Evolutionary conservation across 2,113 vertebrate genomes (phyloP).

Genomic region (Myanophis thanlyinensis): DNA sequence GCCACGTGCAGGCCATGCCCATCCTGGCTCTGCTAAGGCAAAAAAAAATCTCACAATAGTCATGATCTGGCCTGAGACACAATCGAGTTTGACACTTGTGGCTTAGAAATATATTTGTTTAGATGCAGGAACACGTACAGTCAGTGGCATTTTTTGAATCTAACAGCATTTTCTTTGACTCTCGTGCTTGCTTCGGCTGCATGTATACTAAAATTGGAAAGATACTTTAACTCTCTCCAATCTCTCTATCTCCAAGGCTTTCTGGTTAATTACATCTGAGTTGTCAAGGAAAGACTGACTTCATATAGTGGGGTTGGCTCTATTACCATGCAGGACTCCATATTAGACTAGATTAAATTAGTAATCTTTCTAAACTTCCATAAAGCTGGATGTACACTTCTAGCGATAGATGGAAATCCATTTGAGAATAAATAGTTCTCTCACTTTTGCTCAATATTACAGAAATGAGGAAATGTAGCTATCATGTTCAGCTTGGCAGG

Average conservation of each 20-base stretch:
- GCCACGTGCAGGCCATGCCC: too few relatives aligned
- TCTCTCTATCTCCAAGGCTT: neutral
- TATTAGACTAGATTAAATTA: neutral
- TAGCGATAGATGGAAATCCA: neutral
- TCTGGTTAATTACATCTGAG: neutral
- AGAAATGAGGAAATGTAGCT: neutral
- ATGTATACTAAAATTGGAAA: too few relatives aligned
- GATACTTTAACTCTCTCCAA: neutral
- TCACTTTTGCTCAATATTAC: neutral
- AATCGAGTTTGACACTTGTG: too few relatives aligned
- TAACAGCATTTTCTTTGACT: too few relatives aligned
- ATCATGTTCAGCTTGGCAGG: neutral
- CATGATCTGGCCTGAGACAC: too few relatives aligned
- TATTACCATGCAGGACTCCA: neutral
- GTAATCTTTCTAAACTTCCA: neutral
- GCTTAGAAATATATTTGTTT: neutral
- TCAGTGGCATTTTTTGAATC: neutral
- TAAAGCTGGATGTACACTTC: neutral
- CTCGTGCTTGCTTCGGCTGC: too few relatives aligned
- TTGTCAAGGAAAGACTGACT: neutral
- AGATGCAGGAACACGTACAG: neutral
- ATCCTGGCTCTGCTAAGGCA: too few relatives aligned
- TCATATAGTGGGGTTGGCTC: neutral
- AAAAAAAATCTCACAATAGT: too few relatives aligned
- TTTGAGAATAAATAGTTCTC: too few relatives aligned